A percentile compares a stretch with the other conserved stretches of the same genome.
These are phyloP conservation scores for Oncorhynchus mykiss DNA, from an alignment of 2,113 vertebrate genomes.

Conservation along the genomic window DNA sequence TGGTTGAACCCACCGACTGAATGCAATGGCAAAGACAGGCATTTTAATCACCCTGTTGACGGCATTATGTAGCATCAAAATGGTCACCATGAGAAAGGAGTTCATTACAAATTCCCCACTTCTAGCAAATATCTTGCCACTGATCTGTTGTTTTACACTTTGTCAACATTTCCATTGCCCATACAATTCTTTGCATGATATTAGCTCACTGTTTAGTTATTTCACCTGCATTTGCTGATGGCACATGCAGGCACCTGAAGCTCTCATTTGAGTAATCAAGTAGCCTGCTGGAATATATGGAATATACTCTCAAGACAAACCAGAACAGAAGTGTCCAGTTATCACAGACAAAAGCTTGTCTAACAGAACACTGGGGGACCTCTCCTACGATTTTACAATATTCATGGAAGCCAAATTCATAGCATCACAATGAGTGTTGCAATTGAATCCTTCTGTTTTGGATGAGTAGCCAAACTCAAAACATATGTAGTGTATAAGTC, in stretches of 20 bases:
- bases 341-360: slow-evolving; percentile 70
- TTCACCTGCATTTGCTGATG: slow-evolving; percentile 63
- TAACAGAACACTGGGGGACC: slow-evolving; percentile 59
- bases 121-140: slow-evolving; percentile 72
- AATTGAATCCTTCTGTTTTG: slow-evolving; percentile 78
- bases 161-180: slow-evolving; percentile 66
- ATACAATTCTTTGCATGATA: slow-evolving; percentile 55
- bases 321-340: slow-evolving; percentile 25
- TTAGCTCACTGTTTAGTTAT: slow-evolving; percentile 45
- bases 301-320: slow-evolving; percentile 73
- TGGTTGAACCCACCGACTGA: slow-evolving; percentile 62
- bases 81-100: slow-evolving; percentile 65
- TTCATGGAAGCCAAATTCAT: slow-evolving; percentile 74
- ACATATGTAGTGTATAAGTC: slow-evolving; percentile 60
- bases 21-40: slow-evolving; percentile 48
- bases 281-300: slow-evolving; percentile 71
- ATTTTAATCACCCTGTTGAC: slow-evolving; percentile 62
- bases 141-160: slow-evolving; percentile 70
- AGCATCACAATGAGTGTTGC: slow-evolving; percentile 73
- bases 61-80: slow-evolving; percentile 68
- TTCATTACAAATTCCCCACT: slow-evolving; percentile 69
- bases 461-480: slow-evolving; percentile 74
- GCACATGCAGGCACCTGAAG: slow-evolving; percentile 46
- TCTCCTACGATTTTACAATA: slow-evolving; percentile 67
- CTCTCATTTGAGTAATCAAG: slow-evolving; percentile 20